Conservation (phyloP, 2,113 vertebrate genomes). For the Donacobius atricapilla region DNA sequence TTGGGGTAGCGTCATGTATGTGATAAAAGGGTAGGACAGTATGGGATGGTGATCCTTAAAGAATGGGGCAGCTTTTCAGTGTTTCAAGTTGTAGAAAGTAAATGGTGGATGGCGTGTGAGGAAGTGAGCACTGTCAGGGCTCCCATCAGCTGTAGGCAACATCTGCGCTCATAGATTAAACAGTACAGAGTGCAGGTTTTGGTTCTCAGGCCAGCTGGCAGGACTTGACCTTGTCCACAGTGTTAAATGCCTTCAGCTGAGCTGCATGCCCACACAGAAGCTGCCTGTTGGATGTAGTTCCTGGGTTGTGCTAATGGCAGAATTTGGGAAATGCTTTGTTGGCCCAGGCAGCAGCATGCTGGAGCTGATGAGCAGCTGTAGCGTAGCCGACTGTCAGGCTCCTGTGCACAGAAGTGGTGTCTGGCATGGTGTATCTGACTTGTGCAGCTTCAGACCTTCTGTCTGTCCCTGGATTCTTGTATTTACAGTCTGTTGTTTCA, state of each 20-base stretch:
- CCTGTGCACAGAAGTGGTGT: not conserved
- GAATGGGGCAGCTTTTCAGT: not conserved
- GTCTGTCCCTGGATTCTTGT: not conserved
- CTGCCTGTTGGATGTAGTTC: not conserved
- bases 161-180: not conserved
- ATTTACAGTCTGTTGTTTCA: not conserved
- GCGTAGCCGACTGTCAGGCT: fast-evolving
- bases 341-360: not conserved
- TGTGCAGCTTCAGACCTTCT: not conserved
- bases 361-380: not conserved
- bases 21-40: not conserved
- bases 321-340: not conserved
- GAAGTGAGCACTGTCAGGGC: not conserved
- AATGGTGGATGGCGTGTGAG: not conserved
- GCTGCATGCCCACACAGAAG: not conserved
- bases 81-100: not conserved
- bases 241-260: not conserved
- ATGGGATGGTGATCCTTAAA: not conserved
- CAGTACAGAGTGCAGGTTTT: not conserved
- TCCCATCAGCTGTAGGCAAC: not conserved
- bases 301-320: not conserved
- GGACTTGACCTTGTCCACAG: not conserved
- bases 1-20: not conserved
- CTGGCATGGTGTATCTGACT: not conserved
- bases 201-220: constrained; percentile 31